Percentiles rank a stretch among this genome's conserved stretches.
phyloP scores from a whole-genome alignment of 1,140 invertebrate species.

The Magallana angulata region DNA sequence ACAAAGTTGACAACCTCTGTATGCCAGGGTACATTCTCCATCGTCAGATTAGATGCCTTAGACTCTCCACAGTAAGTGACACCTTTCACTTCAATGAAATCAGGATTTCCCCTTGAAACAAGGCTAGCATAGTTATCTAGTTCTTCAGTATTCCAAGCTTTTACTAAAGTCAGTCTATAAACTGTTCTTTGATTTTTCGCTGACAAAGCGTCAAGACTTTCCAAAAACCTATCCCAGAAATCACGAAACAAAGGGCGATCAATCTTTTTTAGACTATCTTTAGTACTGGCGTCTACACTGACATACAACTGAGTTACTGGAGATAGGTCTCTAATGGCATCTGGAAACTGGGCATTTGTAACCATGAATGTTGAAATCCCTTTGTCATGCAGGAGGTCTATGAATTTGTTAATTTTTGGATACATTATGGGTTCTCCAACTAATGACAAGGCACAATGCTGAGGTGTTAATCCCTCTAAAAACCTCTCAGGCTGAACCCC shows the following conservation, averaged over 20 bases:
- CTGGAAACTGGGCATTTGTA: slow-evolving; percentile 86
- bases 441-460: slow-evolving; percentile 85
- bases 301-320: slow-evolving; percentile 86
- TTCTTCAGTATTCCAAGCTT: slow-evolving; percentile 84
- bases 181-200: slow-evolving; percentile 85
- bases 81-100: slow-evolving; percentile 87
- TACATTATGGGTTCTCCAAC: slow-evolving; percentile 87
- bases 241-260: slow-evolving; percentile 84
- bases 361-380: slow-evolving; percentile 84
- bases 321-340: slow-evolving; percentile 82
- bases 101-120: slow-evolving; percentile 83
- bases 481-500: slow-evolving; percentile 82
- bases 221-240: slow-evolving; percentile 84
- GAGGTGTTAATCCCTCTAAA: slow-evolving; percentile 80
- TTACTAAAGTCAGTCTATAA: slow-evolving; percentile 85
- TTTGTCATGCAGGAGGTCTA: slow-evolving; percentile 82
- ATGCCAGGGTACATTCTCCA: slow-evolving; percentile 86
- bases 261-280: slow-evolving; percentile 85
- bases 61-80: slow-evolving; percentile 85
- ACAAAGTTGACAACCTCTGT: slow-evolving; percentile 84
- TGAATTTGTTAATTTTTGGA: slow-evolving; percentile 84
- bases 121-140: slow-evolving; percentile 83
- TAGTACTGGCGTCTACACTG: slow-evolving; percentile 84
- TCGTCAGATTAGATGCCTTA: slow-evolving; percentile 83
- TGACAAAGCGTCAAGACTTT: slow-evolving; percentile 82